Percentiles rank a stretch among this genome's conserved stretches.
These are phyloP conservation scores for Drosophila nannoptera DNA, from an alignment of 1,140 invertebrate species.

Conservation along the genomic window DNA sequence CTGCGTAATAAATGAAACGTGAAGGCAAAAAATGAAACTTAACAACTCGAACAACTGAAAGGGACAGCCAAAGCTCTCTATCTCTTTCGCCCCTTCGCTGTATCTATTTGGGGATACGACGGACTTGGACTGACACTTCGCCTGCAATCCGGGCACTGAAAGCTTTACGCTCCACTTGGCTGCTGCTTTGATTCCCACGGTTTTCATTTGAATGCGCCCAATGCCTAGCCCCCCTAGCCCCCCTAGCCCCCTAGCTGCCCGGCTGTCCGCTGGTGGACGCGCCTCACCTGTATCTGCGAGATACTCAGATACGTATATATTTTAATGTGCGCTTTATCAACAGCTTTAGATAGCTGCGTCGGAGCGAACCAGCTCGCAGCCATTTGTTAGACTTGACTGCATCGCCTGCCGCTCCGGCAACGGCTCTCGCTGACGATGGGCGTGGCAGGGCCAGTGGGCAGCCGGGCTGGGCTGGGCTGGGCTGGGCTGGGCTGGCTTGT, in stretches of 20 bases:
- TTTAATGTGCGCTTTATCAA: conserved; percentile 76
- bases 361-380: conserved; percentile 26
- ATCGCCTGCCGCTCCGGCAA: conserved; percentile 30
- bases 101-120: neutral
- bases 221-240: neutral
- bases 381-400: conserved; percentile 56
- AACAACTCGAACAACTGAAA: conserved; percentile 43
- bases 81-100: no score
- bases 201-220: conserved; percentile 71
- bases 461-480: conserved; percentile 5
- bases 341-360: conserved; percentile 63
- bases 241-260: neutral
- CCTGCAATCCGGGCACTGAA: conserved; percentile 57
- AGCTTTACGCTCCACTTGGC: conserved; percentile 73
- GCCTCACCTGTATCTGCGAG: conserved; percentile 59
- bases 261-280: conserved; percentile 24
- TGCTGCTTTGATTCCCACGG: conserved; percentile 74
- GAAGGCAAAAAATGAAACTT: conserved; percentile 60
- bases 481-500: conserved; percentile 24
- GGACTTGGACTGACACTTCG: conserved; percentile 16
- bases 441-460: conserved; percentile 11
- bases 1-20: conserved; percentile 70
- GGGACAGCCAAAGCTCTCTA: conserved; percentile 33
- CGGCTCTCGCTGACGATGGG: conserved; percentile 15
- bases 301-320: conserved; percentile 74